Evolutionary conservation across 2,888 invertebrate genomes (phyloP).

Genomic region (Tillus elongatus): DNA sequence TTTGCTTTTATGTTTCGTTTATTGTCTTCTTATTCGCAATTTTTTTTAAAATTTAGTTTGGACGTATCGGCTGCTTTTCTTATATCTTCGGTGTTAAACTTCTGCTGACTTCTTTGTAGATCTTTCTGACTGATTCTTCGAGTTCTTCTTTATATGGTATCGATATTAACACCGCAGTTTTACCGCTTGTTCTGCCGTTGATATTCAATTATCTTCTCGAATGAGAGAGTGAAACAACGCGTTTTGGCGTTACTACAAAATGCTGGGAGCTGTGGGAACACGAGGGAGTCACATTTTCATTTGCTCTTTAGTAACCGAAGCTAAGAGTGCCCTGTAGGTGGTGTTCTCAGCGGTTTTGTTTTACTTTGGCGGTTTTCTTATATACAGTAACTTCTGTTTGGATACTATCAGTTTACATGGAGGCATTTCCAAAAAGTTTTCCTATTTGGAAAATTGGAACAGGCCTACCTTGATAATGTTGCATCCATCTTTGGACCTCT

Average conservation of each 20-base stretch:
- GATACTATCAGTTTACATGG: neutral
- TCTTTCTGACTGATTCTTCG: too few relatives aligned
- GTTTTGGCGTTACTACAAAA: neutral
- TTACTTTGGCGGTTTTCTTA: neutral
- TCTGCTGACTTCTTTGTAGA: too few relatives aligned
- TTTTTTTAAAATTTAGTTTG: too few relatives aligned
- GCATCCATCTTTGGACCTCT: slow-evolving; percentile 2
- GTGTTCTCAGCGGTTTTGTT: slow-evolving; percentile 4
- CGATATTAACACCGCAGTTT: too few relatives aligned
- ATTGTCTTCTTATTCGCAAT: too few relatives aligned
- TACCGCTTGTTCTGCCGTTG: too few relatives aligned
- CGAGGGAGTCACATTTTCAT: slow-evolving; percentile 1
- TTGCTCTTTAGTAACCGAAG: neutral
- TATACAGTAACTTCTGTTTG: neutral
- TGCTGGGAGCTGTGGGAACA: neutral
- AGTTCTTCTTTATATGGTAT: too few relatives aligned
- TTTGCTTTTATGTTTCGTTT: too few relatives aligned
- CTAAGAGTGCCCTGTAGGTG: slow-evolving; percentile 4
- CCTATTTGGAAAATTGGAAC: neutral
- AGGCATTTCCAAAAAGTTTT: neutral
- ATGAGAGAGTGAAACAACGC: slow-evolving; percentile 3
- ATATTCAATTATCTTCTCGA: too few relatives aligned
- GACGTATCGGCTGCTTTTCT: too few relatives aligned
- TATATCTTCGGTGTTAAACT: too few relatives aligned
- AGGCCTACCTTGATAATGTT: neutral